These are phyloP conservation scores for Meganola albula DNA, from an alignment of 2,888 invertebrate species.

Conservation along the genomic window DNA sequence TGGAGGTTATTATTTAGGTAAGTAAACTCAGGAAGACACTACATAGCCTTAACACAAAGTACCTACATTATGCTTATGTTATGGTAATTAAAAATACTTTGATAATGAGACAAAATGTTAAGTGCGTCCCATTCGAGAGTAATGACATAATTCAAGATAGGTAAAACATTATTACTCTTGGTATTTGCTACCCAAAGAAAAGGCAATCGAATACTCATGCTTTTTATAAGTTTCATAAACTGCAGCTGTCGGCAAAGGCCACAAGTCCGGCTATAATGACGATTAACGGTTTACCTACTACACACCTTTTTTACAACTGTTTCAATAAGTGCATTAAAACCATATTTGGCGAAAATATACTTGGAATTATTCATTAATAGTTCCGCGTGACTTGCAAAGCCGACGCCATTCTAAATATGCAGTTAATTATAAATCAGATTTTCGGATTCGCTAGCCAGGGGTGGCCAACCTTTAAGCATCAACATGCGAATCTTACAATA, in stretches of 20 bases:
- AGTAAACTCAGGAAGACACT: too few relatives aligned
- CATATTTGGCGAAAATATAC: conserved; percentile 30
- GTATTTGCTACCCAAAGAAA: conserved; percentile 37
- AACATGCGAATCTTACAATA: too few relatives aligned
- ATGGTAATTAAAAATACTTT: conserved; percentile 5
- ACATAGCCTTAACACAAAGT: too few relatives aligned
- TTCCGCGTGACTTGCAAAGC: conserved; percentile 10
- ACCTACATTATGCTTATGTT: too few relatives aligned
- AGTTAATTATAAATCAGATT: too few relatives aligned
- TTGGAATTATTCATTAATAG: conserved; percentile 14
- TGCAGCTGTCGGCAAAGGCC: conserved; percentile 65
- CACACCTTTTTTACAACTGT: conserved; percentile 43
- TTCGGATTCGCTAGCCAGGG: too few relatives aligned
- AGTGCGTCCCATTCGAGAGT: conserved; percentile 11
- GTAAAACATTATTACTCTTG: too few relatives aligned
- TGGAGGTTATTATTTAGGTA: too few relatives aligned
- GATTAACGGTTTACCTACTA: conserved; percentile 45
- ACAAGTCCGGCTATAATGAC: conserved; percentile 34
- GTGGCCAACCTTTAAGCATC: too few relatives aligned
- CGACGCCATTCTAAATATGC: conserved; percentile 9
- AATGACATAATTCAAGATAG: conserved; percentile 38
- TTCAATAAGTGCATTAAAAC: conserved; percentile 47
- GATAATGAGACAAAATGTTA: conserved; percentile 8
- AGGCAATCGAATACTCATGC: conserved; percentile 38
- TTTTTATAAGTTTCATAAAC: conserved; percentile 49